Percentiles rank a stretch among this genome's conserved stretches.
phyloP scores from a whole-genome alignment of 2,113 vertebrate species.

The Corythaeola cristata region DNA sequence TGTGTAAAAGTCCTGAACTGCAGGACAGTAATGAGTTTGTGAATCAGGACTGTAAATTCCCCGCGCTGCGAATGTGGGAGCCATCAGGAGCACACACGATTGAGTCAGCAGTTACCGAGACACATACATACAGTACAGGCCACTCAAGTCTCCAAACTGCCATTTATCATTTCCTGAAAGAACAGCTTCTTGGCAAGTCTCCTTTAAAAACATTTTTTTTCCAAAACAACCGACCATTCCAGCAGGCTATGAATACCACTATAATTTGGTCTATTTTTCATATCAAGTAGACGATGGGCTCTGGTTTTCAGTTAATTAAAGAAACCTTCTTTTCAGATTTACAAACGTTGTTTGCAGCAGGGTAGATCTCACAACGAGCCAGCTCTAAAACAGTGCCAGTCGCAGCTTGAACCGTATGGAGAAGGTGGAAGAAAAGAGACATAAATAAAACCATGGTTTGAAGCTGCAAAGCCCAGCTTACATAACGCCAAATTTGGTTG shows the following conservation, averaged over 20 bases:
- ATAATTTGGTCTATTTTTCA: slow-evolving; percentile 70
- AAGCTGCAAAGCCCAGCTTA: slow-evolving; percentile 26
- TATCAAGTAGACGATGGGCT: slow-evolving; percentile 45
- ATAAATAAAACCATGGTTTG: neutral
- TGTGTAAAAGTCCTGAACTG: neutral
- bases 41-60: slow-evolving; percentile 46
- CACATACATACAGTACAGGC: slow-evolving; percentile 40
- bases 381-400: slow-evolving; percentile 1
- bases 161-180: slow-evolving; percentile 75
- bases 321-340: slow-evolving; percentile 50
- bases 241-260: slow-evolving; percentile 68
- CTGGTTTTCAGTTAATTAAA: slow-evolving; percentile 65
- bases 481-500: neutral
- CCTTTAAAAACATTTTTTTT: slow-evolving; percentile 63
- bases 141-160: slow-evolving; percentile 59
- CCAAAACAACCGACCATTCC: slow-evolving; percentile 69
- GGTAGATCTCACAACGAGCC: neutral
- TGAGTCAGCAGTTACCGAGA: slow-evolving; percentile 72
- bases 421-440: neutral
- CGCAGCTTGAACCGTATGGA: neutral
- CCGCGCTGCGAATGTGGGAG: slow-evolving; percentile 47
- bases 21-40: slow-evolving; percentile 46
- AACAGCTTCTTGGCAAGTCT: slow-evolving; percentile 70
- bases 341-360: neutral
- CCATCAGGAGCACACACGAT: slow-evolving; percentile 47